phyloP scores from a whole-genome alignment of 2,113 vertebrate genomes.

The cattle (Bos taurus) region ARS-UCD2.0 NC_037338.1:82287501-82288000 shows the following conservation, averaged over 20 bases:
- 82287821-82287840: background rate
- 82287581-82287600: background rate
- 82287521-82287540: background rate
- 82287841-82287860: background rate
- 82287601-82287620: fast-evolving
- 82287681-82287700: background rate
- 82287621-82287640: fast-evolving
- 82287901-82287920: background rate
- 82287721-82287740: too few species aligned
- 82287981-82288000: background rate
- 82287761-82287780: background rate
- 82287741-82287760: background rate
- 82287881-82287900: background rate
- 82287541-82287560: background rate
- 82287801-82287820: background rate
- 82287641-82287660: background rate
- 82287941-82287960: background rate
- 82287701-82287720: background rate
- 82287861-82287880: background rate
- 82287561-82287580: too few species aligned
- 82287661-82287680: background rate
- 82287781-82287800: background rate
- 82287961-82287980: background rate
- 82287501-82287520: background rate
- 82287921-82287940: background rate